Evolutionary conservation across 2,797 vertebrate species (phyloP), one percentile per base, ranked within the genome.

Genomic region (Oreochromis grahami): DNA sequence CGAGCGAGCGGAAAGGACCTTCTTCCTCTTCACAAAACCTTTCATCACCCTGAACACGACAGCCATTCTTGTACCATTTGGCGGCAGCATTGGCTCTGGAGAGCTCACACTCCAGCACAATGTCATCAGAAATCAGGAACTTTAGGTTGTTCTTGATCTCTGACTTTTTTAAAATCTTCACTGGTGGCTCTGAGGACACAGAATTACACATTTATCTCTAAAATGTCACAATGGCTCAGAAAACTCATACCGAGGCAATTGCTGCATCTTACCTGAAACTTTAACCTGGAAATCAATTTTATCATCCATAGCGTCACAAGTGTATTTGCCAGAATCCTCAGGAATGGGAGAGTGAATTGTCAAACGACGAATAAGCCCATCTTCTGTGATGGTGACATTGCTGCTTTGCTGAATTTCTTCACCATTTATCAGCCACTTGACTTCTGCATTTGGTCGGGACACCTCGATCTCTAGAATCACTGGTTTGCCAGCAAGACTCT

Each of bases 61-160:
- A 93, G 77, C 97, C 96, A 0, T 98, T 95, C 91, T 98, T 99
- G 95, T 97, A 98, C 98, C 98, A 99, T 81, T 97, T 98, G 85
- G 97, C 93, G 2, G 94, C 88, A 4, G 86, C 96, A 0, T 95
- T 96, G n/a, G 94, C 84, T 1, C 96, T 93, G 0, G 98, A 99
- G 81, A 99, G 97, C 84, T 96, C 95, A 83, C 98, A 98, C 84
- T 97, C 97, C 90, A 99, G 92, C 85, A 96, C 96, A 34, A 98
- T 94, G 89, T 98, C 98, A 56, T 97, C 96, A 8, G 96, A 96
- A 72, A 96, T 92, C 79, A 34, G 78, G 80, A 95, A 97, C 76
- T 52, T 92, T 26, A 93, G 86, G 4, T 60, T 84, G 7, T 91
- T 96, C 1, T 91, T 96, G 15, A 97, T 88, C 80, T 96, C 88